phyloP scores from a whole-genome alignment of 2,113 vertebrate genomes.

The Stegostoma tigrinum region DNA sequence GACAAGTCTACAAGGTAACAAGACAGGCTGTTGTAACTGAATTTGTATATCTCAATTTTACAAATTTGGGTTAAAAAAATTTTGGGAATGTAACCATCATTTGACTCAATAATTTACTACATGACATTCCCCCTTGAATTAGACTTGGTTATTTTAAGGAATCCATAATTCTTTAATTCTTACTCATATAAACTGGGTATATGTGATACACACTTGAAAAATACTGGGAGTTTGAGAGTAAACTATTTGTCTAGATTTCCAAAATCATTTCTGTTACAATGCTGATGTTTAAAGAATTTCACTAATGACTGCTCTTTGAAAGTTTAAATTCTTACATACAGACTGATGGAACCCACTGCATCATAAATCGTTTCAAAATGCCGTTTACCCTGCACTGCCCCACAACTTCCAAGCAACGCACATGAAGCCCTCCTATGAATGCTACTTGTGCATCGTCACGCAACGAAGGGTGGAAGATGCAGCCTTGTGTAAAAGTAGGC shows the following conservation, averaged over 20 bases:
- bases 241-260: neutral
- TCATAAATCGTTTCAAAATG: neutral
- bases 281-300: neutral
- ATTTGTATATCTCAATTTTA: neutral
- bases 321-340: neutral
- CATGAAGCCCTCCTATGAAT: neutral
- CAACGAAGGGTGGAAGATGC: conserved; percentile 23
- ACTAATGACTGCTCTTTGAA: neutral
- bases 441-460: conserved; percentile 29
- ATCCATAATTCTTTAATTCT: neutral
- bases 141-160: neutral
- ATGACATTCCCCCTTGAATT: neutral
- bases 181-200: neutral
- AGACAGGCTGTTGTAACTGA: neutral
- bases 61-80: neutral
- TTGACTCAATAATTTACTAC: neutral
- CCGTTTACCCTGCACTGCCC: neutral
- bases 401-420: conserved; percentile 13
- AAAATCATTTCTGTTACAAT: neutral
- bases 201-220: neutral
- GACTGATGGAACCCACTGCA: neutral
- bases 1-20: neutral
- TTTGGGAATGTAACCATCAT: neutral
- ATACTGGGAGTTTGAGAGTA: neutral
- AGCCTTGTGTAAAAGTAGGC: conserved; percentile 10